Conservation (phyloP, 2,797 vertebrate genomes). For the Sebastes nivosus region DNA sequence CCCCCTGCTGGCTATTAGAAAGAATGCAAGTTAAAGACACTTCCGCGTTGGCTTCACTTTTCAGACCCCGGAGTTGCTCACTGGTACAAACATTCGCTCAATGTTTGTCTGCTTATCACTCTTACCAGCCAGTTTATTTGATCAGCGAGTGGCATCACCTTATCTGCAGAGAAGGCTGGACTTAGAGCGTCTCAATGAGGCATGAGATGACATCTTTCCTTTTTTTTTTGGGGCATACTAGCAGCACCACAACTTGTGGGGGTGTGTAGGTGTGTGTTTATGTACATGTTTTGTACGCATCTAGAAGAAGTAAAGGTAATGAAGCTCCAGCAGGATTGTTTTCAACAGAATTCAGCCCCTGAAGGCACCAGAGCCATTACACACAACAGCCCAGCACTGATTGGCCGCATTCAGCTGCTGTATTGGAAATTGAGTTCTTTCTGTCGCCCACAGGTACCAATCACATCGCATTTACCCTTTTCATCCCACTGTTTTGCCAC, state of each 20-base stretch:
- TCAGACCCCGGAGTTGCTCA: too few species aligned
- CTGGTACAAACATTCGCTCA: background rate
- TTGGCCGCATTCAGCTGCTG: constrained; percentile 81
- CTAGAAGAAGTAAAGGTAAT: constrained; percentile 37
- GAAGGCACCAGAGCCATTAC: constrained; percentile 77
- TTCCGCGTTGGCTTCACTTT: too few species aligned
- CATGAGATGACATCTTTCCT: background rate
- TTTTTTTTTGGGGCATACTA: background rate
- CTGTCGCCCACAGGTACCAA: constrained; percentile 81
- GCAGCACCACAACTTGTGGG: background rate
- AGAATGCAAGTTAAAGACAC: too few species aligned
- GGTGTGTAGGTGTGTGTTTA: constrained; percentile 8
- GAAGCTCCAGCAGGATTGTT: constrained; percentile 65
- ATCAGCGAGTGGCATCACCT: background rate
- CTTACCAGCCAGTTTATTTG: background rate
- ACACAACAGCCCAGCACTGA: constrained; percentile 77
- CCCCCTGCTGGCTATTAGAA: too few species aligned
- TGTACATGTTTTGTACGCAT: constrained; percentile 44
- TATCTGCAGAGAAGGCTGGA: background rate
- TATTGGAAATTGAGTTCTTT: constrained; percentile 82
- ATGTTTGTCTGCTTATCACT: background rate
- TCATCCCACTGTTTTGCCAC: constrained; percentile 62
- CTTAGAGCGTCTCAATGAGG: background rate
- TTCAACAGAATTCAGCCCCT: constrained; percentile 62
- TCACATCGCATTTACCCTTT: constrained; percentile 76